Percentiles rank a stretch among this genome's conserved stretches.
Evolutionary conservation across 1,140 invertebrate genomes (phyloP).

Genomic region (Capitella teleta): DNA sequence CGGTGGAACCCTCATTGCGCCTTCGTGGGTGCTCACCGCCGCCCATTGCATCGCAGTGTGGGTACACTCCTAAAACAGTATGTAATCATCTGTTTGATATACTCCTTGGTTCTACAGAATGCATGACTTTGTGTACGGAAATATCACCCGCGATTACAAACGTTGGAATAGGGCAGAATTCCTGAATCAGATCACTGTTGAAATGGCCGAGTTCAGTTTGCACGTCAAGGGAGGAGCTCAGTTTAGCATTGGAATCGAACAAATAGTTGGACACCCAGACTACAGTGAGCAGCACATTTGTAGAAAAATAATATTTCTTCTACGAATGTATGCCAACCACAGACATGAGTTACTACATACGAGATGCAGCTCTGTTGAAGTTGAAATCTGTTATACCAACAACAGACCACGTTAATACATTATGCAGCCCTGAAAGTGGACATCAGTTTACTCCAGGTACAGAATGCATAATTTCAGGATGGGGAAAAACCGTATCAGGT

Average conservation of each 20-base stretch:
- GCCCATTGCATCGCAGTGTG: conserved; percentile 36
- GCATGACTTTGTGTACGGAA: too few species aligned
- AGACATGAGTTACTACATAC: conserved; percentile 4
- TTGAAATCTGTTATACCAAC: neutral
- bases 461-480: neutral
- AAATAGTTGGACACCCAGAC: too few species aligned
- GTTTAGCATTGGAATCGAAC: too few species aligned
- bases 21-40: conserved; percentile 40
- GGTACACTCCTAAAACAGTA: neutral
- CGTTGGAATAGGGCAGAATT: too few species aligned
- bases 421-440: neutral
- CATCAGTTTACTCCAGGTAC: neutral
- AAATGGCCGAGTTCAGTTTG: too few species aligned
- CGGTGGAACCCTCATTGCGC: conserved; percentile 36
- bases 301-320: too few species aligned
- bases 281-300: too few species aligned
- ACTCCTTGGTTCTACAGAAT: too few species aligned
- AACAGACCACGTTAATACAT: conserved; percentile 4
- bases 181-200: too few species aligned
- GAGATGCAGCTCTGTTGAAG: conserved; percentile 4
- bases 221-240: too few species aligned
- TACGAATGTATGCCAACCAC: too few species aligned
- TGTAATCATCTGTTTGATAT: neutral
- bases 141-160: too few species aligned
- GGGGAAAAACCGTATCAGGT: conserved; percentile 4